Base-by-base conservation (phyloP, 2,888 invertebrate species). In the Iselma pallidipennis region DNA sequence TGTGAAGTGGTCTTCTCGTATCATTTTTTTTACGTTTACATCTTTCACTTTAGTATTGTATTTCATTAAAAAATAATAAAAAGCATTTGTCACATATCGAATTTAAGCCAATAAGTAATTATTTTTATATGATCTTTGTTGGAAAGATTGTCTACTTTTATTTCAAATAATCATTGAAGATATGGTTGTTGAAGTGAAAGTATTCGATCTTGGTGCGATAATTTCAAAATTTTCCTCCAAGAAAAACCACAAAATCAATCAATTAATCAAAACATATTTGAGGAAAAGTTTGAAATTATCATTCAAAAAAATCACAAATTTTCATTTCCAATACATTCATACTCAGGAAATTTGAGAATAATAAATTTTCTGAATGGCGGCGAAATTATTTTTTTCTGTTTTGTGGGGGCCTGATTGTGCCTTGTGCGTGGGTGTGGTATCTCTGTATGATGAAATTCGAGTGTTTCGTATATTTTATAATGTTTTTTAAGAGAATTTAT, bases 371-470 rank as follows among this genome's bases (percentile, higher is more conserved):
- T 74, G 75, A 59, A 55, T 78, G 76, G 75, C n/a, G n/a, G n/a
- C n/a, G n/a, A n/a, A n/a, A n/a, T n/a, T 77, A 76, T 78, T 78
- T 65, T 76, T 78, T 69, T 77, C 74, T 76, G 76, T 77, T n/a
- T n/a, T n/a, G n/a, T n/a, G n/a, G 74, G 75, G 78, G 78, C 77
- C 77, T 64, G 71, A 68, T 74, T 68, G 79, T 78, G 79, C 79
- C 80, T 80, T 79, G n/a, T n/a, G 78, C 76, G 70, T 78, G 79
- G 68, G 71, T 76, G 78, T 37, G 4, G 6, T n/a, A n/a, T 16
- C 68, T 66, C 5, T 69, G 71, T 63, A 60, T 69, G 71, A 52
- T 55, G 7, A 61, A 49, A 57, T 61, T 59, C 59, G 59, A 56
- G 59, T 63, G 25, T 49, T 63, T 63, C 57, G 56, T 58, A 57